Conservation (phyloP, 1,140 invertebrate genomes). For the honey bee (Apis mellifera) region DNA sequence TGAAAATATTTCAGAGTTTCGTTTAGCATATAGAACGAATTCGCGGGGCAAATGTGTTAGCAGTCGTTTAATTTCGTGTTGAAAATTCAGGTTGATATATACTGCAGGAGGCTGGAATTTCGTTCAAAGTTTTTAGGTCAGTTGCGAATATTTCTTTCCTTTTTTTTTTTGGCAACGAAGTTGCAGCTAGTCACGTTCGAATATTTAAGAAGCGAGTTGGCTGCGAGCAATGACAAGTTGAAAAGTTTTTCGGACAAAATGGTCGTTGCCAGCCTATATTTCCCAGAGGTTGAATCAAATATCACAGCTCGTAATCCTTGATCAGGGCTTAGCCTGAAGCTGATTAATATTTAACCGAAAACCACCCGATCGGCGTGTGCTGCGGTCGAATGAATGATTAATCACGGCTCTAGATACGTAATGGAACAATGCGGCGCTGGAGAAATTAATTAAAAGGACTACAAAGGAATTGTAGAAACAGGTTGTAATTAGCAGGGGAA, state of each 20-base stretch:
- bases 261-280: neutral
- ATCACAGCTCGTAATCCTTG: slow-evolving; percentile 17
- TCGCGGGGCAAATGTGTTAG: neutral
- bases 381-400: slow-evolving; percentile 32
- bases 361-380: neutral
- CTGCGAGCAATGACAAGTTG: neutral
- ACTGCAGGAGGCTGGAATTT: neutral
- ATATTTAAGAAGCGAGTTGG: neutral
- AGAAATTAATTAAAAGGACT: slow-evolving; percentile 42
- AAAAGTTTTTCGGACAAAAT: neutral
- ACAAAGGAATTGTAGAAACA: slow-evolving; percentile 31
- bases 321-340: neutral
- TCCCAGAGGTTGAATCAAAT: neutral
- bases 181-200: neutral
- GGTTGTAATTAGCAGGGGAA: slow-evolving; percentile 23
- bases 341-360: slow-evolving; percentile 45
- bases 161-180: neutral
- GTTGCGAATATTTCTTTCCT: neutral
- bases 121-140: too few relatives aligned
- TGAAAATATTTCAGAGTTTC: neutral
- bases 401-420: slow-evolving; percentile 12
- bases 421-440: slow-evolving; percentile 3
- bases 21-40: slow-evolving; percentile 1
- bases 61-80: neutral
- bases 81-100: neutral